phyloP scores from a whole-genome alignment of 1,140 invertebrate genomes.

The Batillaria attramentaria region DNA sequence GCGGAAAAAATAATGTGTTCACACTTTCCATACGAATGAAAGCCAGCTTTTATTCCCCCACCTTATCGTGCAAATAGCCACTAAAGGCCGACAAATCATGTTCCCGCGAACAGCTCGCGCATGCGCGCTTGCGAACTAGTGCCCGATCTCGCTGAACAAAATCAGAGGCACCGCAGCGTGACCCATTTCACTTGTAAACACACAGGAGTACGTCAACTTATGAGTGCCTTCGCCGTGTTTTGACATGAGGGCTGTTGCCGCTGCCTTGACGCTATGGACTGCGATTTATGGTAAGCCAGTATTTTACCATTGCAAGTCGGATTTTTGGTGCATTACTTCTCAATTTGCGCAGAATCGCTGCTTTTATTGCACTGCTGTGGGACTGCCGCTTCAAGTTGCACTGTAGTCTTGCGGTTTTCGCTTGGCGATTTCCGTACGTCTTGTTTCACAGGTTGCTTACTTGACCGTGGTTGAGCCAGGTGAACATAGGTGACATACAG shows the following conservation, averaged over 20 bases:
- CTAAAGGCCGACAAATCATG: not conserved
- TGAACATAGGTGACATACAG: no score
- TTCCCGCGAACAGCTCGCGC: not conserved
- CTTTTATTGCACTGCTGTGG: no score
- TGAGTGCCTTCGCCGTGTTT: conserved; percentile 1
- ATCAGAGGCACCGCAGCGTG: not conserved
- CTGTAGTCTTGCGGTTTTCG: not conserved
- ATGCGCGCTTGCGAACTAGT: not conserved
- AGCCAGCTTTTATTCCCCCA: not conserved
- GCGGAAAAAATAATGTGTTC: not conserved
- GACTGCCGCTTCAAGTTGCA: no score
- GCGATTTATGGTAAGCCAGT: conserved; percentile 32
- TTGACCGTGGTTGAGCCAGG: conserved; percentile 5
- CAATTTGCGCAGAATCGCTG: not conserved
- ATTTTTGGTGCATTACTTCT: not conserved
- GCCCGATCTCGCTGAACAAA: no score
- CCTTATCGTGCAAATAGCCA: not conserved
- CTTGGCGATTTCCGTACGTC: not conserved
- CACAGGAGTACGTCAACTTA: conserved; percentile 27
- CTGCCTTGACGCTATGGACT: conserved; percentile 33
- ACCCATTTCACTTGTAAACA: conserved; percentile 31
- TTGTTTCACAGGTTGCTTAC: not conserved
- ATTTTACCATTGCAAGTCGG: not conserved
- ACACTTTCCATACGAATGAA: not conserved
- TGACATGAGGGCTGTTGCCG: conserved; percentile 34